Evolutionary conservation across 2,113 vertebrate genomes (phyloP).

Genomic region (Xenopus tropicalis): UCB_Xtro_10.0 CM004449.2:26448501-26449000

Average conservation of each 20-base stretch:
- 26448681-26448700: conserved; percentile 23
- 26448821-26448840: no score
- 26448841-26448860: no score
- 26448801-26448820: no score
- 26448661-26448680: conserved; percentile 42
- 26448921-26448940: no score
- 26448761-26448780: no score
- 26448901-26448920: no score
- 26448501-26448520: conserved; percentile 60
- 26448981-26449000: no score
- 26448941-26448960: no score
- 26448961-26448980: no score
- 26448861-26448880: no score
- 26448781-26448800: no score
- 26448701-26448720: not conserved
- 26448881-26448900: no score
- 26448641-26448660: conserved; percentile 51
- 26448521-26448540: conserved; percentile 53
- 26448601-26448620: conserved; percentile 53
- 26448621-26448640: conserved; percentile 55
- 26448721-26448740: not conserved
- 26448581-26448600: conserved; percentile 60
- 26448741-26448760: not conserved
- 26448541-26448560: conserved; percentile 55
- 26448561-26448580: conserved; percentile 63